phyloP scores from a whole-genome alignment of 2,888 invertebrate genomes.

The Nemurella pictetii region DNA sequence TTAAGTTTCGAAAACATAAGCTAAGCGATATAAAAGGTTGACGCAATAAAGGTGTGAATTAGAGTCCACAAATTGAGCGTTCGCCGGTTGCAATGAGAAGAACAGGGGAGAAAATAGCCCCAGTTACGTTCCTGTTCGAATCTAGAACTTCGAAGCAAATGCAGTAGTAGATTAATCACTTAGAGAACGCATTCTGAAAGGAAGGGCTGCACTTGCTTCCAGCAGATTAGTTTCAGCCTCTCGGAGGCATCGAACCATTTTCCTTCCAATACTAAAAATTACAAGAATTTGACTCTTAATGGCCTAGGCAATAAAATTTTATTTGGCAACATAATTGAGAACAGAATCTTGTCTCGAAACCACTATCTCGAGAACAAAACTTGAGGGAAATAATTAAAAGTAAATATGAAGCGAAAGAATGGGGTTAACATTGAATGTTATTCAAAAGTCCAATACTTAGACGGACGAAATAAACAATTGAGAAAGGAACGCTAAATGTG shows the following conservation, averaged over 20 bases:
- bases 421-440: no score
- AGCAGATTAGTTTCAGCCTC: not conserved
- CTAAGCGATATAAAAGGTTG: not conserved
- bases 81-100: not conserved
- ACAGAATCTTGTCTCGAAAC: no score
- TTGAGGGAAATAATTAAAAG: no score
- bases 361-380: no score
- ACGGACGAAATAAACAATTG: no score
- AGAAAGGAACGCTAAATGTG: no score
- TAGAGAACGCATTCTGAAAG: not conserved
- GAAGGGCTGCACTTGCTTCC: not conserved
- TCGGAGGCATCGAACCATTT: not conserved
- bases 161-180: not conserved
- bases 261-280: not conserved
- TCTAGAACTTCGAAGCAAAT: not conserved
- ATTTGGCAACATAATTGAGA: no score
- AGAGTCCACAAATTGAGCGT: not conserved
- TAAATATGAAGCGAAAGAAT: no score
- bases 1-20: not conserved
- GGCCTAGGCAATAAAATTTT: no score
- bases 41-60: not conserved
- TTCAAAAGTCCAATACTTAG: no score
- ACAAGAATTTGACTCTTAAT: no score
- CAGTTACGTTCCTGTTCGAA: not conserved
- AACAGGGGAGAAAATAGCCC: not conserved